Base-by-base conservation (phyloP, 2,113 vertebrate genomes). In the Dromiciops gliroides region DNA sequence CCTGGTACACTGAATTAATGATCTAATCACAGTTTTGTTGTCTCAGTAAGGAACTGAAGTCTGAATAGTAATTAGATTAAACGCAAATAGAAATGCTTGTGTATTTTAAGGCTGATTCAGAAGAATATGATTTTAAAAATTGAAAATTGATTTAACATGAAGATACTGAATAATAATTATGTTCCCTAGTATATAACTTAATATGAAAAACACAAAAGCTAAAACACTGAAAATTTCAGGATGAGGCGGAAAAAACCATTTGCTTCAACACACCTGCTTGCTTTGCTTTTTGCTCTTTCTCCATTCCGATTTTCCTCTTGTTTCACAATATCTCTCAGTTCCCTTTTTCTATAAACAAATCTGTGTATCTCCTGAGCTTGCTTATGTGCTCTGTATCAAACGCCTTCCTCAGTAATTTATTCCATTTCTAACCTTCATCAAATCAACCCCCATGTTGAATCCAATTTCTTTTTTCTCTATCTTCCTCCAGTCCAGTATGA, bases 101-200 rank as follows among this genome's bases (percentile, higher is more conserved):
- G 96, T 94, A 97, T 92, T 98, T 97, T 95, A 97, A 93, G 95
- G 51, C 92, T 96, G 95, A 97, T 98, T 97, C 93, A 93, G 93
- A 98, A 98, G 96, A 97, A 92, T 91, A 96, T 91, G 96, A 95
- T 98, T 98, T 98, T 98, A 98, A 97, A 96, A 97, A 98, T 97
- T 95, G 96, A 98, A 98, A 98, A 97, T 98, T 98, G 97, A 97
- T 96, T 98, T 97, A 98, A 97, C 97, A 97, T 98, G 98, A 95
- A 96, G 96, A 49, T 93, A 92, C 93, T 95, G 97, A 98, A 96
- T 95, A 98, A 96, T 95, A 98, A 98, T 99, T 98, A 98, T 97
- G 94, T 92, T 97, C 97, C 96, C 91, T 98, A 97, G 98, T 95
- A 96, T 95, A 92, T n/a, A 96, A 56, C 95, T 98, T 97, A 96